Evolutionary conservation across 2,113 vertebrate genomes (phyloP).

Genomic region (Daphoenositta chrysoptera): DNA sequence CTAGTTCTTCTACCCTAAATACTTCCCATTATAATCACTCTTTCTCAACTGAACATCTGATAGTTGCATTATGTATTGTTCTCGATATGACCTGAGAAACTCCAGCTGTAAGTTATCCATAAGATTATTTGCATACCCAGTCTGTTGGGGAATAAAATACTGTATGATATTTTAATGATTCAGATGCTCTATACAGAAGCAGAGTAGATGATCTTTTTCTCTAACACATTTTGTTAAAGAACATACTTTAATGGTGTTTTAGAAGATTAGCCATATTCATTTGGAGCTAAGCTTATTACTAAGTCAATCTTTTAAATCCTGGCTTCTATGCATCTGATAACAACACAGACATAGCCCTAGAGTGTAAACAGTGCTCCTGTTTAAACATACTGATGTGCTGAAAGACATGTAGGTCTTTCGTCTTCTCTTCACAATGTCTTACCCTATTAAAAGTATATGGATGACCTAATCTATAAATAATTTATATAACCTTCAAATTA

Average conservation of each 20-base stretch:
- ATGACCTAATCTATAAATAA: background rate
- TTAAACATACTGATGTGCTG: background rate
- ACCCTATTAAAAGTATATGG: background rate
- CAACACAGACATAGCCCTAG: background rate
- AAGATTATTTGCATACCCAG: background rate
- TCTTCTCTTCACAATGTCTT: background rate
- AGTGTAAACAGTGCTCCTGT: background rate
- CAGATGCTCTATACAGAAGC: background rate
- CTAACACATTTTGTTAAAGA: background rate
- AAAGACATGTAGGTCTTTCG: background rate
- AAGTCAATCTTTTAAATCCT: constrained; percentile 1
- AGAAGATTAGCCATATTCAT: constrained; percentile 2
- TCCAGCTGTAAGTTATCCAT: background rate
- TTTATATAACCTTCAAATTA: background rate
- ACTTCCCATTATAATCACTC: background rate
- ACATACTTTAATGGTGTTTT: background rate
- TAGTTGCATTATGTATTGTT: background rate
- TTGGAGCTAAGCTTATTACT: constrained; percentile 8
- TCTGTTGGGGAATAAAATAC: background rate
- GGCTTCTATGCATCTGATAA: background rate
- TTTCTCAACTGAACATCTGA: background rate
- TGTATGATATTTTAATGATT: background rate
- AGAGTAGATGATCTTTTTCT: background rate
- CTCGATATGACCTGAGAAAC: background rate
- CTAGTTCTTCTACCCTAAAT: background rate